These are phyloP conservation scores for Leucopsar rothschildi DNA, from an alignment of 2,113 vertebrate genomes.

Conservation along the genomic window DNA sequence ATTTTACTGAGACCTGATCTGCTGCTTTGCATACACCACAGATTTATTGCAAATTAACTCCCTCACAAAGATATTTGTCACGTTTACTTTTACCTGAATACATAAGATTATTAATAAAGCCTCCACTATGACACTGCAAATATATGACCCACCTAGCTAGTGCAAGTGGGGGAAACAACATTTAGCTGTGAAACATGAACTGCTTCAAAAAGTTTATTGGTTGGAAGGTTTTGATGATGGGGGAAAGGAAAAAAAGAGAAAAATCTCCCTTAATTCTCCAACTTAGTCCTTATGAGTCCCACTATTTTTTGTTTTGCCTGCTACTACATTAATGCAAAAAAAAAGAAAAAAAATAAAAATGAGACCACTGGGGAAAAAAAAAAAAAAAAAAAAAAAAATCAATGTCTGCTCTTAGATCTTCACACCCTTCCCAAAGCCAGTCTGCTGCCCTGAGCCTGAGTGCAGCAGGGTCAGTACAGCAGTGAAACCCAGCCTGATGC, in stretches of 20 bases:
- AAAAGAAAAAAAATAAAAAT: background rate
- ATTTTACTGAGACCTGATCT: background rate
- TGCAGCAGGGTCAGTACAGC: background rate
- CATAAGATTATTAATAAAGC: background rate
- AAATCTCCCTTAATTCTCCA: background rate
- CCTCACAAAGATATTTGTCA: background rate
- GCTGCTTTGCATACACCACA: background rate
- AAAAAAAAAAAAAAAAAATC: background rate
- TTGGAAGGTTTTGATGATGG: background rate
- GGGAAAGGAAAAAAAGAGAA: background rate
- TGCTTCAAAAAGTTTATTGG: background rate
- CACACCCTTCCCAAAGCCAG: background rate
- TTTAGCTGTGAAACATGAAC: background rate
- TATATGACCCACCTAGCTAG: background rate
- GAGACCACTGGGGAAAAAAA: background rate
- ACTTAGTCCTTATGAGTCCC: background rate
- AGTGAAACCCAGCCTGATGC: background rate
- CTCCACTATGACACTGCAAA: background rate
- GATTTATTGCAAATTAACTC: background rate
- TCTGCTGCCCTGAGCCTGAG: background rate
- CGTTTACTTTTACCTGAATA: background rate
- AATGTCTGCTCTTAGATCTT: background rate
- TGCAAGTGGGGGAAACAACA: background rate
- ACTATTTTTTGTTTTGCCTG: background rate
- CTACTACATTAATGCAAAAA: background rate